These are phyloP conservation scores for Sesia bembeciformis DNA, from an alignment of 2,888 invertebrate genomes.

Conservation along the genomic window DNA sequence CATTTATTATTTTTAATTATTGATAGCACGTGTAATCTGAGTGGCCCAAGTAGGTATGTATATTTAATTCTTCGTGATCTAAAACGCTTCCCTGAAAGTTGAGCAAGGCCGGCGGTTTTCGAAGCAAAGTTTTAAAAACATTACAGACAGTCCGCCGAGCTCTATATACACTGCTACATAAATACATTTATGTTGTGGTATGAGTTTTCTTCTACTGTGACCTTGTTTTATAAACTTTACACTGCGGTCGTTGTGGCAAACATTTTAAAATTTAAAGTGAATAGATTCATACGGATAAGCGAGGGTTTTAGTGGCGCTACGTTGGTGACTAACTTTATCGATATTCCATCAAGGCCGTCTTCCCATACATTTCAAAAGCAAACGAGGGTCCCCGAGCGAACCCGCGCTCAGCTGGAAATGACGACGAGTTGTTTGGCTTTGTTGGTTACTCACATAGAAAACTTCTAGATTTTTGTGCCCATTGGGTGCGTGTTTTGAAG, in stretches of 20 bases:
- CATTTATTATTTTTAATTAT: no score
- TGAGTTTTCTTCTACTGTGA: conserved; percentile 42
- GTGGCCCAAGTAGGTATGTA: neutral
- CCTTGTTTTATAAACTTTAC: conserved; percentile 37
- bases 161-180: conserved; percentile 21
- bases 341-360: neutral
- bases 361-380: conserved; percentile 8
- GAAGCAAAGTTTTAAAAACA: conserved; percentile 40
- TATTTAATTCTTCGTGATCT: conserved; percentile 38
- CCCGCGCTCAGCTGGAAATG: conserved; percentile 12
- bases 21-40: no score
- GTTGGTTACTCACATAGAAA: conserved; percentile 14
- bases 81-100: conserved; percentile 43
- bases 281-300: neutral
- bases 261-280: neutral
- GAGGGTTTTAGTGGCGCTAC: neutral
- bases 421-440: conserved; percentile 12
- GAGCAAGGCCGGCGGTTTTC: conserved; percentile 34
- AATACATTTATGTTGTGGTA: conserved; percentile 33
- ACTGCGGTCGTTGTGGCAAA: neutral
- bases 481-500: no score
- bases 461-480: neutral
- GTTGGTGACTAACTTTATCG: neutral
- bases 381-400: conserved; percentile 8
- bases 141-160: conserved; percentile 32